Percentiles rank a stretch among this genome's conserved stretches.
Evolutionary conservation across 2,888 invertebrate species (phyloP).

Genomic region (Dendrolimus pini): DNA sequence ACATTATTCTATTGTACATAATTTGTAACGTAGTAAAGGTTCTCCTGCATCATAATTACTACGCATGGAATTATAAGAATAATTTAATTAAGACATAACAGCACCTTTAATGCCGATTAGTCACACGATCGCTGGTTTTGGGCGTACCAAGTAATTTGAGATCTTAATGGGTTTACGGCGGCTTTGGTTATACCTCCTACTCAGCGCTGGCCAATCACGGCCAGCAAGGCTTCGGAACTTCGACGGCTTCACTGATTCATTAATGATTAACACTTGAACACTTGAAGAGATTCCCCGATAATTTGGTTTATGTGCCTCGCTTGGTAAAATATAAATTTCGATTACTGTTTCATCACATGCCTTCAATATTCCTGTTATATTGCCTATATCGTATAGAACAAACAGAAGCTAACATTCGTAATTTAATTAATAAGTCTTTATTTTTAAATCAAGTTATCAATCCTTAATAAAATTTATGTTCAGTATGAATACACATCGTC

Average conservation of each 20-base stretch:
- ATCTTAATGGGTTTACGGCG: constrained; percentile 62
- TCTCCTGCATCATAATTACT: constrained; percentile 53
- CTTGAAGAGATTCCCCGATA: constrained; percentile 44
- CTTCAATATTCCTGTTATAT: constrained; percentile 24
- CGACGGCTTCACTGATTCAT: constrained; percentile 58
- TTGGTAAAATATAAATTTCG: constrained; percentile 19
- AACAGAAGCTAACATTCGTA: constrained; percentile 27
- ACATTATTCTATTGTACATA: constrained; percentile 59
- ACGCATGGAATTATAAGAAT: constrained; percentile 51
- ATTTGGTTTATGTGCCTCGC: constrained; percentile 22
- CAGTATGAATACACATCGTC: no score
- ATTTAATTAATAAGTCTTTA: constrained; percentile 14
- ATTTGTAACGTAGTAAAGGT: constrained; percentile 67
- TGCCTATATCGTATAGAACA: constrained; percentile 15
- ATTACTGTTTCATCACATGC: constrained; percentile 20
- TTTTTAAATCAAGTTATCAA: background rate
- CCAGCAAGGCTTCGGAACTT: constrained; percentile 31
- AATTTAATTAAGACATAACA: constrained; percentile 74
- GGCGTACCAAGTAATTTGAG: constrained; percentile 71
- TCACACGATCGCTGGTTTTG: constrained; percentile 66
- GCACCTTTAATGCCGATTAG: constrained; percentile 72
- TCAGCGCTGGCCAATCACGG: constrained; percentile 54
- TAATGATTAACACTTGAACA: constrained; percentile 52
- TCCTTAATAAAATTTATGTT: no score
- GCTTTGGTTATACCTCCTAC: constrained; percentile 62